Evolutionary conservation across 2,888 invertebrate species (phyloP).

Genomic region (Melinaea marsaeus): DNA sequence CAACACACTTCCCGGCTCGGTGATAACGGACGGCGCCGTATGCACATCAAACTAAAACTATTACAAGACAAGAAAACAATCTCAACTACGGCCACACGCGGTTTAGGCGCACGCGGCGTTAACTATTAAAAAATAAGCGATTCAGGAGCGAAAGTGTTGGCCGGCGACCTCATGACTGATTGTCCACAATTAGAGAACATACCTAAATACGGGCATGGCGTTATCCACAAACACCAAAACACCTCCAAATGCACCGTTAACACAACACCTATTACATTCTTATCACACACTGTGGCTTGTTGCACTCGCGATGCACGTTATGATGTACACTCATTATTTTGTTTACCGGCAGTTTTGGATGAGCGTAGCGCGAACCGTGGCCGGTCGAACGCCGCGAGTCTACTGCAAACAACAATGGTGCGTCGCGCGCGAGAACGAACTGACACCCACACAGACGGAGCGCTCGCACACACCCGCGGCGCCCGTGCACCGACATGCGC

Average conservation of each 20-base stretch:
- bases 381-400: constrained; percentile 62
- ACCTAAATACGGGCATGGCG: constrained; percentile 75
- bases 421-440: constrained; percentile 65
- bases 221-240: constrained; percentile 67
- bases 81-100: constrained; percentile 18
- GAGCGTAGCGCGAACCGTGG: constrained; percentile 49
- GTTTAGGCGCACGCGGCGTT: constrained; percentile 15
- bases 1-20: constrained; percentile 63
- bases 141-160: constrained; percentile 38
- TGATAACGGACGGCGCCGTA: constrained; percentile 67
- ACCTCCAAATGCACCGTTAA: constrained; percentile 64
- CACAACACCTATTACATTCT: constrained; percentile 74
- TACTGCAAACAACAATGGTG: constrained; percentile 70
- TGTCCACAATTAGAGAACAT: constrained; percentile 73
- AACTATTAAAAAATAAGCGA: constrained; percentile 15
- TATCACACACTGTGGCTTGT: constrained; percentile 75
- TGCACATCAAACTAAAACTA: constrained; percentile 50
- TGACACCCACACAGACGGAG: constrained; percentile 51
- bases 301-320: constrained; percentile 73
- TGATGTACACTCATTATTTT: constrained; percentile 73
- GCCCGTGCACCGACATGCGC: constrained; percentile 61
- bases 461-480: constrained; percentile 50
- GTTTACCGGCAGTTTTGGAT: constrained; percentile 66
- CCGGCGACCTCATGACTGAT: constrained; percentile 68
- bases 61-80: constrained; percentile 43